Base-by-base conservation (phyloP, 1,140 invertebrate genomes). In the Bombus huntii region DNA sequence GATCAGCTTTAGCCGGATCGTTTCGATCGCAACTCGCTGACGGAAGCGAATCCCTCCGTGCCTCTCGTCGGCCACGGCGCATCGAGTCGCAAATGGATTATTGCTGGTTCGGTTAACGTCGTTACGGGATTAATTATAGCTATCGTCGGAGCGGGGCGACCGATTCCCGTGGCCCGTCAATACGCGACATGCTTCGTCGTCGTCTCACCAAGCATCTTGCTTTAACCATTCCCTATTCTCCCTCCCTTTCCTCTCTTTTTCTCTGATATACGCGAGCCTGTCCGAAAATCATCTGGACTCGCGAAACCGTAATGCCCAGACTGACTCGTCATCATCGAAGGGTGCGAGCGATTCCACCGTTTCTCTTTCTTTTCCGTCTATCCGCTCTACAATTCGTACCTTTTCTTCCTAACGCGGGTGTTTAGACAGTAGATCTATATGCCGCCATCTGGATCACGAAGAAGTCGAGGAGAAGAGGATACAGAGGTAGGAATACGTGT, bases 41-140 rank as follows among this genome's bases (percentile, higher is more conserved):
- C 57, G 59, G 47, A 75, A 37, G 71, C 53, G 42, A 42, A 71
- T 65, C 57, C 76, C 59, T 31, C 18, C 22, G 31, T 28, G 31
- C 57, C 78, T 74, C 15, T 75, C 66, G 31, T 59, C 25, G 66
- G 62, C 22, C 76, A 81, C 82, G 75, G 66, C 65, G 75, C 72
- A 77, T 25, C 75, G 71, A 71, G 74, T 83, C 83, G 75, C 80
- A 37, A 68, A 59, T 47, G 53, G 65, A 89, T 89, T 89, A 89
- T 89, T 89, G 88, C 88, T 89, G 88, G 75, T 83, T 89, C 88
- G 77, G 72, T 89, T 89, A 89, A 89, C 66, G 73, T 83, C 81
- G 77, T 89, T 89, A 87, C 39, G n/a, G 72, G 65, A 83, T 88
- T 89, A 75, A 87, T 89, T 89, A 87, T 79, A 87, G 76, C 83